Evolutionary conservation across 2,888 invertebrate species (phyloP).

Genomic region (Rhopalosiphum nymphaeae): DNA sequence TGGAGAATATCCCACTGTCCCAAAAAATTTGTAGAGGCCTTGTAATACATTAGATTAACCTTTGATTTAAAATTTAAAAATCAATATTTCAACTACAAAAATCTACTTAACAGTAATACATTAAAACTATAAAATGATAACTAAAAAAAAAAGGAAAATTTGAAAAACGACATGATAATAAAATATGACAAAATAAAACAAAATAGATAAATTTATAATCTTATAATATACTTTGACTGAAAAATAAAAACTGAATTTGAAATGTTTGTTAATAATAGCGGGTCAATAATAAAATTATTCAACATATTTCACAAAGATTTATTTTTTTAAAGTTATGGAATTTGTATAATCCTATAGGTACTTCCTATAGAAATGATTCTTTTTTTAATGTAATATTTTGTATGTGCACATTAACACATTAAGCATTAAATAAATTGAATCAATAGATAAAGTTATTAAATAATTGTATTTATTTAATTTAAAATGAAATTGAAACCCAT

Average conservation of each 20-base stretch:
- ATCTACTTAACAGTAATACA: not conserved
- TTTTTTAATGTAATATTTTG: constrained; percentile 2
- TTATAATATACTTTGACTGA: not conserved
- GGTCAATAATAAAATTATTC: too few species aligned
- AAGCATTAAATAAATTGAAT: not conserved
- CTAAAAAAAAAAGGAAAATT: not conserved
- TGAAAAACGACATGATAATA: not conserved
- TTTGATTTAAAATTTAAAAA: not conserved
- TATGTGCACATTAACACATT: not conserved
- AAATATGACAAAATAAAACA: not conserved
- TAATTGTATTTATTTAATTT: constrained; percentile 5
- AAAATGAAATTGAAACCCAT: not conserved
- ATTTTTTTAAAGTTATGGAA: not conserved
- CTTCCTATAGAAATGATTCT: not conserved
- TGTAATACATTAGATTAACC: not conserved
- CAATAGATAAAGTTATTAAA: constrained; percentile 14
- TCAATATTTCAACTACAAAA: not conserved
- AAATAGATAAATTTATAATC: not conserved
- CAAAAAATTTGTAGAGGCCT: not conserved
- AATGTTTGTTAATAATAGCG: not conserved
- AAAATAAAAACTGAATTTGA: not conserved
- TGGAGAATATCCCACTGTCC: not conserved
- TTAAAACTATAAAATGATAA: not conserved
- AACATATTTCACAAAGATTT: too few species aligned
- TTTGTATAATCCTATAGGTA: not conserved